Conservation (phyloP, 2,888 invertebrate species). For the Artemia sp. region DNA sequence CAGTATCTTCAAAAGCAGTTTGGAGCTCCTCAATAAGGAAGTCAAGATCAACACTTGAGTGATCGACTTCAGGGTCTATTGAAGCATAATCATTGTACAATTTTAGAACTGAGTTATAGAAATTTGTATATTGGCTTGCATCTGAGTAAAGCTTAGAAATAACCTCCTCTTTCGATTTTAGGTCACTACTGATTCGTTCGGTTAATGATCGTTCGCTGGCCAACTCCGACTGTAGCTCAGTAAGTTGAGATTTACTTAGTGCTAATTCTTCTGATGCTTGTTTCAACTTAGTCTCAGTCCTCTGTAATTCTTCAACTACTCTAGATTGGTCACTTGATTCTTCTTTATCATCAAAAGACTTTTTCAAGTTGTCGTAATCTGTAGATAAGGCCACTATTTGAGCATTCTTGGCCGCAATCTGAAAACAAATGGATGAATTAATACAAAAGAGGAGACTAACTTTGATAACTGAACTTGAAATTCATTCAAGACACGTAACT, state of each 20-base stretch:
- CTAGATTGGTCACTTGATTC: background rate
- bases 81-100: constrained; percentile 5
- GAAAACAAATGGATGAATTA: background rate
- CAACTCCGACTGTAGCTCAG: background rate
- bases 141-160: background rate
- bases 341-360: background rate
- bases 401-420: constrained; percentile 12
- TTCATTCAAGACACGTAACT: too few species aligned
- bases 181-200: background rate
- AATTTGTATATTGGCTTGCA: background rate
- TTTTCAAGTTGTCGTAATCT: background rate
- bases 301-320: background rate
- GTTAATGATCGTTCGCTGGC: background rate
- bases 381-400: background rate
- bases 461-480: too few species aligned
- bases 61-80: background rate
- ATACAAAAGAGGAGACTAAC: background rate
- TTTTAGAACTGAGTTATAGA: background rate
- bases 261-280: background rate
- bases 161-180: background rate
- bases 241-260: background rate
- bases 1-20: background rate
- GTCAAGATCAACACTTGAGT: background rate
- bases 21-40: background rate
- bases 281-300: background rate